These are phyloP conservation scores for Lithophane leautieri DNA, from an alignment of 2,888 invertebrate genomes.

Conservation along the genomic window DNA sequence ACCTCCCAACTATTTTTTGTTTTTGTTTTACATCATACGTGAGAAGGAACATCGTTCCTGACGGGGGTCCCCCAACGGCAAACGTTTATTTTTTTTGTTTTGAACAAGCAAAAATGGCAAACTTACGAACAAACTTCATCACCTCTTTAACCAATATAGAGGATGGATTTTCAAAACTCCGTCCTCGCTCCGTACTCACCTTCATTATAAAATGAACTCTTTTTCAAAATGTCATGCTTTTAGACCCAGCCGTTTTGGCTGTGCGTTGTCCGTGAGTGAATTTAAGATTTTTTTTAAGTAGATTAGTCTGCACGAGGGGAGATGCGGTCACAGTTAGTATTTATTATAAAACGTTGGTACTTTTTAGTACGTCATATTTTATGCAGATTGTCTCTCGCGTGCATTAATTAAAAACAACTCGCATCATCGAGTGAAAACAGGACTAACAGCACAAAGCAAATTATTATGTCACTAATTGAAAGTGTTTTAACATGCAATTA, in stretches of 20 bases:
- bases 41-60: no score
- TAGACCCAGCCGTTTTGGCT: no score
- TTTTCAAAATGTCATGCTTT: neutral
- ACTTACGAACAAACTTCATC: neutral
- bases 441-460: neutral
- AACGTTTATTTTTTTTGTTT: neutral
- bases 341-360: neutral
- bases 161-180: neutral
- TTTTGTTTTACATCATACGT: no score
- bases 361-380: neutral
- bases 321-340: neutral
- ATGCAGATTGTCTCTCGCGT: neutral
- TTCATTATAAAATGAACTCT: neutral
- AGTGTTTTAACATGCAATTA: constrained; percentile 4
- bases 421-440: constrained; percentile 16
- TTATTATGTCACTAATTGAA: constrained; percentile 13
- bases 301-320: neutral
- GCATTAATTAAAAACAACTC: constrained; percentile 21
- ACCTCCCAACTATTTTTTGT: no score
- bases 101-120: neutral
- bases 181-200: neutral
- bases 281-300: no score
- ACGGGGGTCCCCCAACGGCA: no score
- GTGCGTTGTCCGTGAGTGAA: no score
- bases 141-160: neutral